Evolutionary conservation across 2,113 vertebrate species (phyloP).

Genomic region (Gasterosteus nipponicus): DNA sequence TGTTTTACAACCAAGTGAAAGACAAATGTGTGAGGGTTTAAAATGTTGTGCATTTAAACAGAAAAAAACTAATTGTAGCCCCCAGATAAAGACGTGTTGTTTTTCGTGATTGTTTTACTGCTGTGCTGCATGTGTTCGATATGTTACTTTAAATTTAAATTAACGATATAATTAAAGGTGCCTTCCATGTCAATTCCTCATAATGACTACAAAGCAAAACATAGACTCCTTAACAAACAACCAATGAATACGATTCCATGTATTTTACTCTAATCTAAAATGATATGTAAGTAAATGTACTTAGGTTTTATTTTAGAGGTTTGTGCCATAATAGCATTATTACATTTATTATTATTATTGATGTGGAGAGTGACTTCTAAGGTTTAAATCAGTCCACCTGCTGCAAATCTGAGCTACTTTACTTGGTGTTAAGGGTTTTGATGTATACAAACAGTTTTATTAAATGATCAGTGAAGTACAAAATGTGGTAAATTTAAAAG

Average conservation of each 20-base stretch:
- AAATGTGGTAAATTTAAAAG: not conserved
- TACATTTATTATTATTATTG: not conserved
- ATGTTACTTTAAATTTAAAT: not conserved
- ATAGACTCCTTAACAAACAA: not conserved
- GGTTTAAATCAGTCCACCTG: not conserved
- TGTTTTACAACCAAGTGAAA: not conserved
- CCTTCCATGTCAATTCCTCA: too few species aligned
- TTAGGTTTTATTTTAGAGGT: not conserved
- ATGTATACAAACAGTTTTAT: too few species aligned
- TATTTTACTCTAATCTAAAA: not conserved
- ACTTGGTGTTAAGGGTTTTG: not conserved
- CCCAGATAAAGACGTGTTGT: not conserved
- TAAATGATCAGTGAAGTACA: not conserved
- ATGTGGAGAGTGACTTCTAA: not conserved
- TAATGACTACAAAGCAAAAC: too few species aligned
- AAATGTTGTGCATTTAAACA: not conserved
- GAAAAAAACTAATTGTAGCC: not conserved
- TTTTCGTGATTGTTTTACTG: not conserved
- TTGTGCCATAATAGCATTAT: not conserved
- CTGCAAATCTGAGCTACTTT: not conserved
- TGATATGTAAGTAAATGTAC: too few species aligned
- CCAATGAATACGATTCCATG: not conserved
- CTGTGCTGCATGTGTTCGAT: not conserved
- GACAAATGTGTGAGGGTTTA: not conserved
- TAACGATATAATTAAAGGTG: too few species aligned